Evolutionary conservation across 2,113 vertebrate species (phyloP), one percentile per base, ranked within the genome.

Genomic region (Pholis gunnellus): DNA sequence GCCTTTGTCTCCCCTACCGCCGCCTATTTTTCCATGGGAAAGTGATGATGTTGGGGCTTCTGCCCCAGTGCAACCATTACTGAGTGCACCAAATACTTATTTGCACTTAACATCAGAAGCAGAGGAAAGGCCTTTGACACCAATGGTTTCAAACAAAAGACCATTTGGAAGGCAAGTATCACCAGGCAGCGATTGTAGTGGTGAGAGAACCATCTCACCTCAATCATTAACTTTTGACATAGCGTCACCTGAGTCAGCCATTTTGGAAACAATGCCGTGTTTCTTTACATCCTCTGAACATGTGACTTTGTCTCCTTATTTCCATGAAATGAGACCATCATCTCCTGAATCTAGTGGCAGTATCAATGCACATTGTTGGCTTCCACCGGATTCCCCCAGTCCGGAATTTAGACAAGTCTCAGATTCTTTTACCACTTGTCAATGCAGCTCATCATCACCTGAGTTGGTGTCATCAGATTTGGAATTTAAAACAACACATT

Each of bases 1-100:
- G 48, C 91, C 91, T 2, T 84, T 91, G 65, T 92, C 92, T 64
- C 93, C 92, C 8, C 87, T 94, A 5, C 92, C 91, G 42, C 93
- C 91, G 9, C 66, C 84, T 65, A 63, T 90, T 59, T 48, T 84
- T 64, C 68, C 71, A n/a, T 92, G 89, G 89, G 90, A 93, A 79
- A 79, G 50, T 44, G 29, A 11, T 38, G 48, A 74, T 52, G 42
- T 8, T 29, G 46, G 15, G 13, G 6, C 60, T 66, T 59, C 59
- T 29, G 15, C 34, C 14, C 59, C 52, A 4, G 74, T 44, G 1
- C 75, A 78, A 31, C 6, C 48, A 40, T 76, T 83, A 38, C 40
- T 84, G 2, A 69, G 64, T 72, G 57, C 18, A 1, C n/a, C 72
- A 72, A 75, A 29, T 31, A 29, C 17, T 3, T 29, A 44, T 60